Conservation (phyloP, 2,113 vertebrate species). For the Syngnathus floridae region DNA sequence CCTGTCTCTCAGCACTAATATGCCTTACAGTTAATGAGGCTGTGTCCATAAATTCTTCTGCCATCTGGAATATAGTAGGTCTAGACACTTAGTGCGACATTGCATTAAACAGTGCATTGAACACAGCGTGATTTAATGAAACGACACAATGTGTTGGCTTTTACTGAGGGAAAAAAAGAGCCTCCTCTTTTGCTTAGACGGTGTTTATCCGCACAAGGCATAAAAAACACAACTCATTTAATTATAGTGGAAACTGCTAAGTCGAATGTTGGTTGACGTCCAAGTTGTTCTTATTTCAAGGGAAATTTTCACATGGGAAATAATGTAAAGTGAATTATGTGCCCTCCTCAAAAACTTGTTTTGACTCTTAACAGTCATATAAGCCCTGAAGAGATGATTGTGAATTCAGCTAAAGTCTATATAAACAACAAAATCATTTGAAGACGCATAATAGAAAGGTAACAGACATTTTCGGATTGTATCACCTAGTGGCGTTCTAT, state of each 20-base stretch:
- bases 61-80: constrained; percentile 60
- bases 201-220: background rate
- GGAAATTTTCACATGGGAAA: background rate
- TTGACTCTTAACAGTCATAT: background rate
- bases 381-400: background rate
- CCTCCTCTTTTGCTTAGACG: background rate
- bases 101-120: constrained; percentile 39
- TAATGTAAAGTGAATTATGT: background rate
- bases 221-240: background rate
- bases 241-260: background rate
- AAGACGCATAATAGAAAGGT: background rate
- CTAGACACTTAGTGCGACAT: constrained; percentile 53
- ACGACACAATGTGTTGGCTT: constrained; percentile 17
- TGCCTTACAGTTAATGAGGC: constrained; percentile 72
- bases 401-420: too few relatives aligned
- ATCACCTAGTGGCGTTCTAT: background rate
- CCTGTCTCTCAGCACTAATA: constrained; percentile 59
- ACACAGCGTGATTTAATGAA: constrained; percentile 29
- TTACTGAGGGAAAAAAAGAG: constrained; percentile 13
- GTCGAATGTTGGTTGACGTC: background rate
- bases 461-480: background rate
- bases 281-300: background rate
- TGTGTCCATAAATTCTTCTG: constrained; percentile 68
- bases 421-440: too few relatives aligned
- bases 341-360: too few relatives aligned